A percentile compares a stretch with the other conserved stretches of the same genome.
phyloP scores from a whole-genome alignment of 2,888 invertebrate genomes.

The Ochropleura leucogaster region DNA sequence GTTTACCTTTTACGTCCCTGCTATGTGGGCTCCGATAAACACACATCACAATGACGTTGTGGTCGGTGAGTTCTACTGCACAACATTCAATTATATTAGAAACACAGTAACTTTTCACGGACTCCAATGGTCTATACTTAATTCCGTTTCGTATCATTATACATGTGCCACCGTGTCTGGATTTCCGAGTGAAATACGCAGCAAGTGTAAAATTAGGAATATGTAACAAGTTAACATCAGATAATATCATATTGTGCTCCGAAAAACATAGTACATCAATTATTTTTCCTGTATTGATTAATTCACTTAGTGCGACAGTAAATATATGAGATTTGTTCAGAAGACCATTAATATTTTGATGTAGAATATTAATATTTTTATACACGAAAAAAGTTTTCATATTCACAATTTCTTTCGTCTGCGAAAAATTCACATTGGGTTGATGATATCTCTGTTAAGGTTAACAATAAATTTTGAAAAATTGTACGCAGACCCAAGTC shows the following conservation, averaged over 20 bases:
- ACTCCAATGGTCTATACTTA: no score
- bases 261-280: constrained; percentile 11
- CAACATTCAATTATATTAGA: neutral
- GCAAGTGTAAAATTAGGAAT: constrained; percentile 10
- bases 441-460: no score
- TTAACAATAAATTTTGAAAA: no score
- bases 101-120: no score
- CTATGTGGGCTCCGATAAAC: neutral
- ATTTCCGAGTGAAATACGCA: constrained; percentile 2
- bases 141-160: no score
- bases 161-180: constrained; percentile 5
- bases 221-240: constrained; percentile 9
- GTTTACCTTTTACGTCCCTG: neutral
- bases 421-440: no score
- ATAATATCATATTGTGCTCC: constrained; percentile 10
- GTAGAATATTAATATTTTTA: no score
- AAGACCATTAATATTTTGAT: no score
- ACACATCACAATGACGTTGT: neutral
- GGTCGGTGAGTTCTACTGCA: neutral
- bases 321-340: no score
- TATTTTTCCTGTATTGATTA: neutral
- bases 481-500: neutral
- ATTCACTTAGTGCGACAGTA: neutral
- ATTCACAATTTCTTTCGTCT: no score
- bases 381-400: no score